Conservation (phyloP, 1,140 invertebrate species). For the Drosophila erecta region DNA sequence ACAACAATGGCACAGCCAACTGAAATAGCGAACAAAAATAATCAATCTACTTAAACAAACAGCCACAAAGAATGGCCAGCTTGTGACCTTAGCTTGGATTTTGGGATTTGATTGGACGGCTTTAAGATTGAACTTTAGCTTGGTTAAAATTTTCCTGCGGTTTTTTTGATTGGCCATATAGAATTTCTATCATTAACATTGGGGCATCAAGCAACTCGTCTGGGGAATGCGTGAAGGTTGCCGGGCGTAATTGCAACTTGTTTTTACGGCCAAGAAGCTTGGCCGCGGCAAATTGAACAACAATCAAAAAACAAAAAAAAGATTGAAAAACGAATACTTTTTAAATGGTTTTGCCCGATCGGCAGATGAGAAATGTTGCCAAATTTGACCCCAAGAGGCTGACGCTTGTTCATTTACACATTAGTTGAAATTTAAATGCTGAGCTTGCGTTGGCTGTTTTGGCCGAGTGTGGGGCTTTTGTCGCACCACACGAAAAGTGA, state of each 20-base stretch:
- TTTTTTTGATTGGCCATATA: conserved; percentile 53
- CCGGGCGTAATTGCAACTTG: conserved; percentile 58
- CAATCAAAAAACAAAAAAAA: conserved; percentile 10
- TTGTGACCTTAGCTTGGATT: conserved; percentile 72
- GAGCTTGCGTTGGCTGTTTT: conserved; percentile 39
- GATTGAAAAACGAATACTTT: conserved; percentile 55
- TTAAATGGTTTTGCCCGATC: conserved; percentile 75
- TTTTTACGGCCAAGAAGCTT: conserved; percentile 43
- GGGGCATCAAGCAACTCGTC: conserved; percentile 44
- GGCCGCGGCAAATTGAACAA: conserved; percentile 30
- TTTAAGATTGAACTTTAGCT: conserved; percentile 36
- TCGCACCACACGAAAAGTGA: conserved; percentile 77
- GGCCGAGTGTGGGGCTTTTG: conserved; percentile 60
- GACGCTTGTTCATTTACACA: conserved; percentile 77
- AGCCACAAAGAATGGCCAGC: conserved; percentile 47
- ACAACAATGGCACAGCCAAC: conserved; percentile 62
- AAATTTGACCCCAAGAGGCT: conserved; percentile 80
- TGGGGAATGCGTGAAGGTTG: conserved; percentile 79
- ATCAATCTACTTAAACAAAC: conserved; percentile 76
- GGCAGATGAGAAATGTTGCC: conserved; percentile 80
- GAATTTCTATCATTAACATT: conserved; percentile 68
- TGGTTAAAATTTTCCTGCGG: conserved; percentile 40
- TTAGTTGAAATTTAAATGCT: conserved; percentile 79
- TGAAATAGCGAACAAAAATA: conserved; percentile 60
- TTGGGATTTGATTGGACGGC: conserved; percentile 46